Evolutionary conservation across 2,888 invertebrate genomes (phyloP).

Genomic region (Saturnia japonica): DNA sequence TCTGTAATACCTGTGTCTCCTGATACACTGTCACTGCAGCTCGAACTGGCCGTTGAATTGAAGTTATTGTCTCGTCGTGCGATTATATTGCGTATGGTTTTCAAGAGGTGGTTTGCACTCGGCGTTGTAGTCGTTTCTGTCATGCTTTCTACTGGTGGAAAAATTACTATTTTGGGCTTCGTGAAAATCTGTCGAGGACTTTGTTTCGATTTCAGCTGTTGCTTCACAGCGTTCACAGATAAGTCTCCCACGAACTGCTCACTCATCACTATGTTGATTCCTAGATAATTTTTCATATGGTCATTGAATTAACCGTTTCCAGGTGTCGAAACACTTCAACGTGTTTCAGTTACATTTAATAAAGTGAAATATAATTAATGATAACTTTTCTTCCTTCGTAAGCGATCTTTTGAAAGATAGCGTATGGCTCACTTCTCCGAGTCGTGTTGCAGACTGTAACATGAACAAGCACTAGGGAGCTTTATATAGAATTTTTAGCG

Average conservation of each 20-base stretch:
- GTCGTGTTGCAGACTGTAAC: constrained; percentile 59
- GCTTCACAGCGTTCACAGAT: constrained; percentile 52
- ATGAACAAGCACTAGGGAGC: constrained; percentile 36
- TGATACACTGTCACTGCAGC: constrained; percentile 73
- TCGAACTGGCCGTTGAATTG: constrained; percentile 70
- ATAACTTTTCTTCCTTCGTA: constrained; percentile 62
- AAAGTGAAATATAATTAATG: constrained; percentile 35
- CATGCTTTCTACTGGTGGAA: constrained; percentile 77
- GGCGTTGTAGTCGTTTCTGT: constrained; percentile 80
- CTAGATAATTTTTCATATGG: constrained; percentile 71
- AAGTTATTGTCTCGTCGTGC: constrained; percentile 76
- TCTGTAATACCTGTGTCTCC: constrained; percentile 63
- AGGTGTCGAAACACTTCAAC: constrained; percentile 34
- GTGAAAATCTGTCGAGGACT: constrained; percentile 57
- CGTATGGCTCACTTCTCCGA: constrained; percentile 52
- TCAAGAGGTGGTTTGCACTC: constrained; percentile 84
- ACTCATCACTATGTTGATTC: constrained; percentile 58
- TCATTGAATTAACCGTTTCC: constrained; percentile 46
- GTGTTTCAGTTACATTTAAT: constrained; percentile 30
- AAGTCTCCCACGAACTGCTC: constrained; percentile 62
- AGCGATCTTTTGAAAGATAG: constrained; percentile 36
- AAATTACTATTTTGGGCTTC: constrained; percentile 75
- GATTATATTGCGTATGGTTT: constrained; percentile 84
- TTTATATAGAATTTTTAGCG: constrained; percentile 58
- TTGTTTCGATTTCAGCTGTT: constrained; percentile 49